Conservation (phyloP, 2,797 vertebrate genomes). For the Anguilla marmorata region DNA sequence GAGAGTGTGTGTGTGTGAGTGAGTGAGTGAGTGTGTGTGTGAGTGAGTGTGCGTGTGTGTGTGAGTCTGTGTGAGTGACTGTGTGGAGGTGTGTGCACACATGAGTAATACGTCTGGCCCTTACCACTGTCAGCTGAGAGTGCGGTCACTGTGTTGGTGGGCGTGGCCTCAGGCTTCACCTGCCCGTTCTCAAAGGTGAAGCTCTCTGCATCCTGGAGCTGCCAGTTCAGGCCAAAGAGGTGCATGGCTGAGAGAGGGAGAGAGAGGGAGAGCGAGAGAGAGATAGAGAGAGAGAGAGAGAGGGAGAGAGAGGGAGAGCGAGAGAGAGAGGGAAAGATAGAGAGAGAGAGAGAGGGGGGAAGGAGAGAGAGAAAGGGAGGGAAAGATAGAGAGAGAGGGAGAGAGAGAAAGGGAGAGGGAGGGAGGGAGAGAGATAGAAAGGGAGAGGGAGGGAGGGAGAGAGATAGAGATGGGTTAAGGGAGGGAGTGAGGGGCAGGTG, state of each 20-base stretch:
- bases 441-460: not conserved
- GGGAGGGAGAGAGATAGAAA: not conserved
- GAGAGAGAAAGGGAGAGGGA: not conserved
- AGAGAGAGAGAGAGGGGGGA: not conserved
- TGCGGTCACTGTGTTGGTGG: conserved; percentile 85
- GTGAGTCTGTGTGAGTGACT: not conserved
- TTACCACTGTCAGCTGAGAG: conserved; percentile 89
- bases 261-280: not conserved
- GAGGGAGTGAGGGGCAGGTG: not conserved
- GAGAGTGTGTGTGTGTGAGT: conserved; percentile 18
- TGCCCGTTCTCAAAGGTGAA: conserved; percentile 96
- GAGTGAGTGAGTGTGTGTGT: not conserved
- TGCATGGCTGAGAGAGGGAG: conserved; percentile 82
- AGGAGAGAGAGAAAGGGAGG: not conserved
- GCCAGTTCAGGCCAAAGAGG: conserved; percentile 98
- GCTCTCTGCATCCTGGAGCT: conserved; percentile 92
- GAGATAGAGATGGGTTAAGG: too few species aligned
- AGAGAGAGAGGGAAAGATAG: not conserved
- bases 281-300: not conserved
- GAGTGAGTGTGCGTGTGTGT: conserved; percentile 21
- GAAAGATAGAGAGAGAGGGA: not conserved
- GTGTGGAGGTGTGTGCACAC: not conserved
- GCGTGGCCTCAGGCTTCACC: conserved; percentile 83
- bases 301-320: not conserved
- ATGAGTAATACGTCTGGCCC: conserved; percentile 42